Evolutionary conservation across 2,888 invertebrate genomes (phyloP).

Genomic region (Tipula confusa): DNA sequence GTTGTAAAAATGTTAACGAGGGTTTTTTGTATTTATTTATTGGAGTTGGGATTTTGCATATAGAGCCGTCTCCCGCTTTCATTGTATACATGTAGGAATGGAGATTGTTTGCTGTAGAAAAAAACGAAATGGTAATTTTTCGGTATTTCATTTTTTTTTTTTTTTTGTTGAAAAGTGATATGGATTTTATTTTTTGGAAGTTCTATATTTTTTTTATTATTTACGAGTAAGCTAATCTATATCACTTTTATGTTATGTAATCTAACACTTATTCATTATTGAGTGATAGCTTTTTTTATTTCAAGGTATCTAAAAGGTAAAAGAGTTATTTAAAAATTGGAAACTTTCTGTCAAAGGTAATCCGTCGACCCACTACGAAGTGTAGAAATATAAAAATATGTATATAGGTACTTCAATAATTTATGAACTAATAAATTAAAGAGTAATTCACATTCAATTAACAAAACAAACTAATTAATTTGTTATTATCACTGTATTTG

Average conservation of each 20-base stretch:
- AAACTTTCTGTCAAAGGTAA: too few species aligned
- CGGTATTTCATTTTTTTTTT: background rate
- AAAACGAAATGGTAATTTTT: background rate
- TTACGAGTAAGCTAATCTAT: background rate
- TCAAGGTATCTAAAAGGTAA: too few species aligned
- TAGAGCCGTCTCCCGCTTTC: background rate
- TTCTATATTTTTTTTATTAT: background rate
- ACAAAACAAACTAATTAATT: background rate
- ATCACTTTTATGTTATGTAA: background rate
- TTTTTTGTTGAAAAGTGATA: background rate
- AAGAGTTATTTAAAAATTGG: too few species aligned
- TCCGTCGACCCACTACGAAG: background rate
- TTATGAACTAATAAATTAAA: background rate
- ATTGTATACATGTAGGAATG: background rate
- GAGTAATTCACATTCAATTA: background rate
- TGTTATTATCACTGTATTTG: background rate
- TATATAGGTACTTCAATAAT: background rate
- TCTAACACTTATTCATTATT: background rate
- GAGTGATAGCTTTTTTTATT: background rate
- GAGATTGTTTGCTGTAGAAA: background rate
- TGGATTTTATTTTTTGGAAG: background rate
- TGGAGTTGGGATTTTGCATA: background rate
- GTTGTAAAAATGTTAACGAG: constrained; percentile 12
- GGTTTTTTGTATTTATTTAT: background rate
- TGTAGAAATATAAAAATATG: background rate